Base-by-base conservation (phyloP, 2,888 invertebrate species). In the Stegophylla sp. region DNA sequence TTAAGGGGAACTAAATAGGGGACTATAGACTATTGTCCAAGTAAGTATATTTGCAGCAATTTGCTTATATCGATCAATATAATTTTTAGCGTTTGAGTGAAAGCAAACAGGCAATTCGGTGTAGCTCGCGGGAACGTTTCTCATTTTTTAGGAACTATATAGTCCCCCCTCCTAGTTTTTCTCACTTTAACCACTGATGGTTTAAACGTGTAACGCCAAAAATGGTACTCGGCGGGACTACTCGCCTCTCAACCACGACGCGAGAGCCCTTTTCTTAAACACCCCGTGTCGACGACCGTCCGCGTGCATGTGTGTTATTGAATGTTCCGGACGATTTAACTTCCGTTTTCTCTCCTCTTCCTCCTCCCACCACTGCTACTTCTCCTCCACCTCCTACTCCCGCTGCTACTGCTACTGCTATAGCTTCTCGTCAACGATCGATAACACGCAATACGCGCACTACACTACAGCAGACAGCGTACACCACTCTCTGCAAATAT, bases 281-380 rank as follows among this genome's bases (percentile, higher is more conserved):
- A 34, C 34, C 34, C 34, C 51, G n/a, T n/a, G n/a, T n/a, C n/a
- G n/a, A n/a, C n/a, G n/a, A n/a, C 5, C 51, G 51, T 51, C 4
- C n/a, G 20, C 20, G 20, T 10, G 15, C 20, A 3, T 56, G n/a
- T 23, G 12, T 10, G 12, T 56, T 56, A 56, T 23, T 56, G 56
- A 56, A 23, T 23, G 56, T 56, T 56, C 56, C 56, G 10, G 10
- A 23, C 56, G 56, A 56, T 56, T 56, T 56, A 23, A 56, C 56
- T 56, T 56, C 56, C 56, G 56, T 12, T 56, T 23, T 10, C 56
- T 23, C 56, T 56, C 10, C 56, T 1, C 17, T 10, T 56, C 53
- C 20, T n/a, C 1, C 53, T 5, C 23, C 56, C 3, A 9, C 17
- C 53, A n/a, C 12, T 5, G 5, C 53, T 56, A 12, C 20, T 23